Evolutionary conservation across 2,113 vertebrate species (phyloP).

Genomic region (Entelurus aequoreus): DNA sequence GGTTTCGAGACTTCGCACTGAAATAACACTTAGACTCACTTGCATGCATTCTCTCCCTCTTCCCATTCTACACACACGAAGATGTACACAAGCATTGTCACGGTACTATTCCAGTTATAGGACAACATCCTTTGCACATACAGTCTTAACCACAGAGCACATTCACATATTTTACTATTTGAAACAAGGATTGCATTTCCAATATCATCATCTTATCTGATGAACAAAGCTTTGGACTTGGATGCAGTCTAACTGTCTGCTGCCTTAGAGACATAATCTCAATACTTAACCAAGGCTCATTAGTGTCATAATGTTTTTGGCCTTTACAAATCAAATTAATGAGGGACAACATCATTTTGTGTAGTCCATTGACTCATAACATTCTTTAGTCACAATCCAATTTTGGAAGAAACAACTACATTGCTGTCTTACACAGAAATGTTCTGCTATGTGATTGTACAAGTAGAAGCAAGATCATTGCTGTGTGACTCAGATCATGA

Average conservation of each 20-base stretch:
- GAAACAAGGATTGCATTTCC: constrained; percentile 4
- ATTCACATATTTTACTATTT: constrained; percentile 1
- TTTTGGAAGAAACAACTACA: neutral
- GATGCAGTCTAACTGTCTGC: neutral
- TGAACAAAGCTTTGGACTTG: neutral
- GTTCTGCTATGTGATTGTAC: neutral
- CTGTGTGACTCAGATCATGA: constrained; percentile 5
- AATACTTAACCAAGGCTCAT: neutral
- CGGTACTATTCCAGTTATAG: constrained; percentile 36
- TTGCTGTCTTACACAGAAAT: neutral
- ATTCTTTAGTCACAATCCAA: constrained; percentile 10
- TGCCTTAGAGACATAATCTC: neutral
- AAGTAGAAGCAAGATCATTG: neutral
- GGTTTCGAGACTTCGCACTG: constrained; percentile 50
- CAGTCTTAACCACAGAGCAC: constrained; percentile 14
- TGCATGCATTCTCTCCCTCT: constrained; percentile 28
- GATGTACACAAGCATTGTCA: constrained; percentile 33
- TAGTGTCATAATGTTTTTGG: neutral
- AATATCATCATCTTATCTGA: neutral
- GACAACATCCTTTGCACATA: constrained; percentile 11
- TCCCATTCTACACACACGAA: constrained; percentile 20
- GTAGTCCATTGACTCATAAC: neutral
- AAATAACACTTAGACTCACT: constrained; percentile 51
- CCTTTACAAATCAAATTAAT: neutral
- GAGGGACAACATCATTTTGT: neutral